Percentiles rank a stretch among this genome's conserved stretches.
phyloP scores from a whole-genome alignment of 2,888 invertebrate species.

The Alloplasta piceator region DNA sequence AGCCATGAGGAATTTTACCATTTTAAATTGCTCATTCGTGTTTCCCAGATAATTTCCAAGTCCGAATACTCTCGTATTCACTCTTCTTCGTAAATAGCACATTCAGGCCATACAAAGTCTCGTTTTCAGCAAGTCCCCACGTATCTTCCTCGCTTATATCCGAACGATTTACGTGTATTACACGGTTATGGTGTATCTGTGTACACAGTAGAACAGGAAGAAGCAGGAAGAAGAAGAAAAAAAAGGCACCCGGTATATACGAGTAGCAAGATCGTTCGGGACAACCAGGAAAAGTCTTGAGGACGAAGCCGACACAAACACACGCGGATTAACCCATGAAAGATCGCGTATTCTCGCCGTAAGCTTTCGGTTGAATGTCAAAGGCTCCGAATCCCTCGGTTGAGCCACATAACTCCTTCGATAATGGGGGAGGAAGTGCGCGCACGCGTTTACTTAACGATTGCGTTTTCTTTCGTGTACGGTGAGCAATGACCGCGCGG shows the following conservation, averaged over 20 bases:
- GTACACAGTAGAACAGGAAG: neutral
- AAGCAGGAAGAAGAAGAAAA: conserved; percentile 13
- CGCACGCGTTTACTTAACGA: conserved; percentile 46
- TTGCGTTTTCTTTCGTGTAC: conserved; percentile 31
- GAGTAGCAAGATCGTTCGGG: conserved; percentile 53
- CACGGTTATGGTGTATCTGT: conserved; percentile 29
- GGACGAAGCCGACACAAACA: conserved; percentile 52
- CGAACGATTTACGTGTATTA: conserved; percentile 64
- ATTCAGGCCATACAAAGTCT: neutral
- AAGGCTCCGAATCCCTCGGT: conserved; percentile 42
- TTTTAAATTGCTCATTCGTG: too few species aligned
- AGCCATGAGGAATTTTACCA: too few species aligned
- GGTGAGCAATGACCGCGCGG: conserved; percentile 19
- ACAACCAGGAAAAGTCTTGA: conserved; percentile 58
- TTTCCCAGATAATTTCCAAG: too few species aligned
- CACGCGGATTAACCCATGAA: conserved; percentile 53
- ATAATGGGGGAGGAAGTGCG: conserved; percentile 23
- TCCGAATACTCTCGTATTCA: too few species aligned
- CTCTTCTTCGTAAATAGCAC: conserved; percentile 33
- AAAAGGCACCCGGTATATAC: conserved; percentile 43
- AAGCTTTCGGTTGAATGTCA: conserved; percentile 33
- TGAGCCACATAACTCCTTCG: conserved; percentile 28
- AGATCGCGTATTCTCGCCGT: conserved; percentile 25
- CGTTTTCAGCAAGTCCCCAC: conserved; percentile 48
- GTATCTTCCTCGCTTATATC: conserved; percentile 45